Evolutionary conservation across 2,113 vertebrate genomes (phyloP), one percentile per base, ranked within the genome.

Genomic region (Azemiops feae): DNA sequence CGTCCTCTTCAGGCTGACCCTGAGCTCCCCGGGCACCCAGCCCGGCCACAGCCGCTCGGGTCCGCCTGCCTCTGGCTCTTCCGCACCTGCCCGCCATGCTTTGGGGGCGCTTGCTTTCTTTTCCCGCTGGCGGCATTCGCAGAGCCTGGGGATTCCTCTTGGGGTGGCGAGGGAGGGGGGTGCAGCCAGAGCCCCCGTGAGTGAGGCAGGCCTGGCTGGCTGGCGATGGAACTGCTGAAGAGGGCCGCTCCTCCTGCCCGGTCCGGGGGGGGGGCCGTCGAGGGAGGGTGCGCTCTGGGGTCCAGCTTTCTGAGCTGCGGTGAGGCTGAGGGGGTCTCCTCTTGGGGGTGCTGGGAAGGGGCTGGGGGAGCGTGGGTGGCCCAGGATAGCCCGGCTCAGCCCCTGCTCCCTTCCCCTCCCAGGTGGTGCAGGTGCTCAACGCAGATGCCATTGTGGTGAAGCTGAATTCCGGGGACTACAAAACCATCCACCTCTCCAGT

Each of bases 401-500:
- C 0, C 20, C 16, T 94, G 95, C 92, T 92, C 53, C 86, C 53
- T 6, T 91, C 89, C 4, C 93, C 74, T 89, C 91, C 2, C 95
- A 99, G 99, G 99, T 99, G 95, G 98, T 99, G 98, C 99, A 99
- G 95, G 98, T 99, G 92, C 96, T 99, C 50, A 99, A 99, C 6
- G 99, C 99, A 0, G 99, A 99, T 0, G 99, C 99, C 96, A 98
- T 99, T 92, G 98, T 99, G 91, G 98, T 99, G 95, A 99, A 99
- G 96, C 96, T 99, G 53, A 99, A 98, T 97, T 99, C 99, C 0
- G 99, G 99, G 6, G 99, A 99, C 96, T 98, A 98, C 96, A 99
- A 99, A 96, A 99, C 99, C 89, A 98, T 99, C 93, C 99, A 99
- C 95, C 97, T 99, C 87, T 99, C 99, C 93, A 99, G 99, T 96